Conservation (phyloP, 2,888 invertebrate species). For the Synergus japonicus region DNA sequence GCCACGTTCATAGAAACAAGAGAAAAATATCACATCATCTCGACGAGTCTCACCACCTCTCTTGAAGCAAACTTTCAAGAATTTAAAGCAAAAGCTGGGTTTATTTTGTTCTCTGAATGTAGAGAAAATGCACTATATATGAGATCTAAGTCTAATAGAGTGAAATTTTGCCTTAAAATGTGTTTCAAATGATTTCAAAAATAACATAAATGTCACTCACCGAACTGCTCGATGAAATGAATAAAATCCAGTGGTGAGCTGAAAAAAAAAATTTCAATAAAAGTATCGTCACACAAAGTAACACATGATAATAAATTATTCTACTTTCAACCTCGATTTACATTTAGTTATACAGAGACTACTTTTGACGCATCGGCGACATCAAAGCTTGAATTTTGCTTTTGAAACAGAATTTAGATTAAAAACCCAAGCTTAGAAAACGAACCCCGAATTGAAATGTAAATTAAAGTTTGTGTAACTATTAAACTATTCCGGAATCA, state of each 20-base stretch:
- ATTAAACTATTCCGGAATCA: not conserved
- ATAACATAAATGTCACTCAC: not conserved
- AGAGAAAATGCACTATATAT: not conserved
- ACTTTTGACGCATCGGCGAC: constrained; percentile 15
- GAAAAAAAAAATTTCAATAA: constrained; percentile 4
- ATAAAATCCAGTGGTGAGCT: not conserved
- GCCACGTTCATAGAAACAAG: constrained; percentile 25
- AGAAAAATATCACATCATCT: constrained; percentile 1
- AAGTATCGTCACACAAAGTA: not conserved
- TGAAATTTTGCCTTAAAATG: not conserved
- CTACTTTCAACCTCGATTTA: constrained; percentile 11
- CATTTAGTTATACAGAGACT: constrained; percentile 15
- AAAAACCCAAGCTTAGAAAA: not conserved
- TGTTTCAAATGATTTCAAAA: not conserved
- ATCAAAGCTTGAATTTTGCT: constrained; percentile 32
- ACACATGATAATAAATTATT: constrained; percentile 12
- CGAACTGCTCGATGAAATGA: not conserved
- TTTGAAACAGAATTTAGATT: constrained; percentile 33
- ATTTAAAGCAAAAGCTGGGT: not conserved
- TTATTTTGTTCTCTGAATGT: not conserved
- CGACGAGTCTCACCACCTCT: not conserved
- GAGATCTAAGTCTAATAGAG: not conserved
- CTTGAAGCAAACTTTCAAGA: constrained; percentile 15
- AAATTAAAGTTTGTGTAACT: constrained; percentile 9
- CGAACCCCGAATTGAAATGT: constrained; percentile 6